A percentile compares a stretch with the other conserved stretches of the same genome.
Evolutionary conservation across 2,888 invertebrate genomes (phyloP).

Genomic region (Tribolium freemani): DNA sequence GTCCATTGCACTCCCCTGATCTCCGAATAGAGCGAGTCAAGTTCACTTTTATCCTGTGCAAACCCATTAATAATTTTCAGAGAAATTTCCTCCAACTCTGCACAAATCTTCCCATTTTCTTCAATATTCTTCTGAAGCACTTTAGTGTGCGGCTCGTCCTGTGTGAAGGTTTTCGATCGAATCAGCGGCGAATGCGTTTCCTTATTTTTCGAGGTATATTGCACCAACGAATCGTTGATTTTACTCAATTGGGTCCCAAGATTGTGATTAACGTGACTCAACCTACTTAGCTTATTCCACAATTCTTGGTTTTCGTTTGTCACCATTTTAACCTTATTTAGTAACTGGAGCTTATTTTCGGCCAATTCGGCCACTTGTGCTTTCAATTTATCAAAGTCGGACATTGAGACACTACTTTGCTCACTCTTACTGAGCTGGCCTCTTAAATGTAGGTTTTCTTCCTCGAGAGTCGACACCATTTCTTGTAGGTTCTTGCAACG

Average conservation of each 20-base stretch:
- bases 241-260: conserved; percentile 70
- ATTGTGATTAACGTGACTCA: conserved; percentile 74
- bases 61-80: conserved; percentile 79
- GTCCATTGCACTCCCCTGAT: conserved; percentile 75
- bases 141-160: conserved; percentile 74
- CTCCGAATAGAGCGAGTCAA: conserved; percentile 78
- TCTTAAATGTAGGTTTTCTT: conserved; percentile 80
- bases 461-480: conserved; percentile 78
- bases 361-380: conserved; percentile 78
- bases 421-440: conserved; percentile 61
- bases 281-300: conserved; percentile 80
- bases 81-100: conserved; percentile 84
- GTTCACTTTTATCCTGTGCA: conserved; percentile 77
- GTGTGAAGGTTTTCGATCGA: conserved; percentile 78
- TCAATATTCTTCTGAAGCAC: conserved; percentile 69
- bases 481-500: conserved; percentile 83
- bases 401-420: conserved; percentile 48
- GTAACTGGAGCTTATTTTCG: conserved; percentile 82
- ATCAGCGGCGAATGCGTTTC: conserved; percentile 67
- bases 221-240: conserved; percentile 70
- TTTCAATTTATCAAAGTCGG: conserved; percentile 71
- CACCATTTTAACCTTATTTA: conserved; percentile 85
- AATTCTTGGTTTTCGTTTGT: conserved; percentile 85
- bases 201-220: conserved; percentile 63
- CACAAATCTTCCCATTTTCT: conserved; percentile 71